Conservation (phyloP, 1,140 invertebrate species). For the Anastrepha obliqua region DNA sequence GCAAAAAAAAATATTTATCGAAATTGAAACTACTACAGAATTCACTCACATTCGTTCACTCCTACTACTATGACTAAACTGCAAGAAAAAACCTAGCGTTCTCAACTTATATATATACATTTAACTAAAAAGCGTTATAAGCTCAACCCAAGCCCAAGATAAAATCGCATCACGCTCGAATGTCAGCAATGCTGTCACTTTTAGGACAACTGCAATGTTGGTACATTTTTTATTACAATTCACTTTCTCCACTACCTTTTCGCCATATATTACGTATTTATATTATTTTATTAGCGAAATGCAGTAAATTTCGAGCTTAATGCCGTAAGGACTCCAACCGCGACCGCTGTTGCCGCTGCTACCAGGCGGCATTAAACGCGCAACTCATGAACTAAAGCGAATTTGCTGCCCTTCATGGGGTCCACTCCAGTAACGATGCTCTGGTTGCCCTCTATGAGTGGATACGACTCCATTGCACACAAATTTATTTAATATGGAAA, state of each 20-base stretch:
- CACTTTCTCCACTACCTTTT: not conserved
- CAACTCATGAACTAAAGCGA: not conserved
- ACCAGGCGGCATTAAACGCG: not conserved
- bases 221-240: slow-evolving; percentile 12
- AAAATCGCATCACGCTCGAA: not conserved
- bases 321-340: not conserved
- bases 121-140: not conserved
- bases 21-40: too few species aligned
- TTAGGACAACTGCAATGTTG: slow-evolving; percentile 33
- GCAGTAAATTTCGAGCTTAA: slow-evolving; percentile 28
- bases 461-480: not conserved
- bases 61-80: too few species aligned
- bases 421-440: not conserved
- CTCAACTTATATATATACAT: not conserved
- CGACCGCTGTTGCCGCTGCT: not conserved
- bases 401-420: not conserved
- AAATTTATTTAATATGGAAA: slow-evolving; percentile 16
- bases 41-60: too few species aligned
- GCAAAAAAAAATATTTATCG: too few species aligned
- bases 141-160: not conserved
- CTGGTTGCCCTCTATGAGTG: not conserved
- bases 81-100: too few species aligned
- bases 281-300: slow-evolving; percentile 26
- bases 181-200: slow-evolving; percentile 40
- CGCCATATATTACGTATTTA: not conserved